Conservation (phyloP, 2,888 invertebrate genomes). For the Rhyacophila evoluta region DNA sequence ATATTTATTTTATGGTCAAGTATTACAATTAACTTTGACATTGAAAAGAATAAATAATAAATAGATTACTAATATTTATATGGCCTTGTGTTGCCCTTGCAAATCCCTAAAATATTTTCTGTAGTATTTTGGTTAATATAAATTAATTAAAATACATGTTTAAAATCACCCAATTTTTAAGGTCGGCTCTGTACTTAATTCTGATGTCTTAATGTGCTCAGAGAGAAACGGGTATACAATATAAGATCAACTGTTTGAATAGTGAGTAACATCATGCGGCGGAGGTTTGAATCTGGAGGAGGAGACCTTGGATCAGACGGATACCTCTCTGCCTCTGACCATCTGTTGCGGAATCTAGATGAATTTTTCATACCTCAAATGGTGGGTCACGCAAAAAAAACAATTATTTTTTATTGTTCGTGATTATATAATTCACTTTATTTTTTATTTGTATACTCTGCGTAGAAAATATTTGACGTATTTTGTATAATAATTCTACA, state of each 20-base stretch:
- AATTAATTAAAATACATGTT: no score
- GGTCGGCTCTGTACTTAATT: neutral
- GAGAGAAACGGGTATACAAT: neutral
- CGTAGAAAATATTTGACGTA: no score
- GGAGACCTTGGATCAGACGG: conserved; percentile 6
- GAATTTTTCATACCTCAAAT: neutral
- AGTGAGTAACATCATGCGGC: neutral
- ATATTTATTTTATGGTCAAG: no score
- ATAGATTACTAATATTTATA: no score
- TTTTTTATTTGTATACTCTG: no score
- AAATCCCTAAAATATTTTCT: no score
- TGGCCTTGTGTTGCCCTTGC: no score
- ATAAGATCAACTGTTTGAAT: conserved; percentile 11
- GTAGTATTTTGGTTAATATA: no score
- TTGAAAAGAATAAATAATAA: no score
- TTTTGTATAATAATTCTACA: no score
- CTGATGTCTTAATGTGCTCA: conserved; percentile 5
- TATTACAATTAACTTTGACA: no score
- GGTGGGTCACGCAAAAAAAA: neutral
- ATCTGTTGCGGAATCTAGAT: conserved; percentile 19
- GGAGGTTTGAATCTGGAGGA: conserved; percentile 1
- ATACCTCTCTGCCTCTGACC: neutral
- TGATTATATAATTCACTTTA: no score
- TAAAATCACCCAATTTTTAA: neutral
- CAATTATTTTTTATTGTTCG: neutral